A percentile compares a stretch with the other conserved stretches of the same genome.
Conservation (phyloP, 2,113 vertebrate species). For the Ceuthmochares aereus region DNA sequence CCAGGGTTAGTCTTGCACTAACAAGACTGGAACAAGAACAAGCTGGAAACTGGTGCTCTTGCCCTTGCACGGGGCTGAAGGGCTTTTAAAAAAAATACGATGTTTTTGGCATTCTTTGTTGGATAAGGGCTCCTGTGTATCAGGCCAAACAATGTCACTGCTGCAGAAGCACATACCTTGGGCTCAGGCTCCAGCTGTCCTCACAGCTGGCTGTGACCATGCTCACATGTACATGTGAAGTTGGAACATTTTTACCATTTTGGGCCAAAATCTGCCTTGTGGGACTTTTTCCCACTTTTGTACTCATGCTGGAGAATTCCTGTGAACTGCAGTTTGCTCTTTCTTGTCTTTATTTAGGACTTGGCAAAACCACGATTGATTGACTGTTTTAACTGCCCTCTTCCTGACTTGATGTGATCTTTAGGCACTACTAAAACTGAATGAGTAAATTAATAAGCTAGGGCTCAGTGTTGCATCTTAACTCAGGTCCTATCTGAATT, state of each 20-base stretch:
- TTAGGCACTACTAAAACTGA: not conserved
- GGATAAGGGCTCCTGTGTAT: not conserved
- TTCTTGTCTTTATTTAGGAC: not conserved
- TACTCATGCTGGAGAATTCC: not conserved
- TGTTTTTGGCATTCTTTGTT: not conserved
- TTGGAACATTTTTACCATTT: not conserved
- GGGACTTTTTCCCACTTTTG: not conserved
- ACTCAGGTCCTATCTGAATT: not conserved
- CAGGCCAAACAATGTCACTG: not conserved
- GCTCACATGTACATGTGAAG: not conserved
- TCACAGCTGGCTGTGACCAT: not conserved
- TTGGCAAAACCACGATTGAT: not conserved
- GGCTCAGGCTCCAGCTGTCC: not conserved
- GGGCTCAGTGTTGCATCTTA: not conserved
- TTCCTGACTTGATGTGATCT: not conserved
- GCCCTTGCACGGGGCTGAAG: not conserved
- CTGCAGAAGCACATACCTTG: not conserved
- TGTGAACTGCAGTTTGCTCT: conserved; percentile 2
- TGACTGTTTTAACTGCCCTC: not conserved
- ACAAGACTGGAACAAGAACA: not conserved
- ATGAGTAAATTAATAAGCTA: not conserved
- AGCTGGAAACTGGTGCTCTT: not conserved
- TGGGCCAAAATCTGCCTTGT: conserved; percentile 31
- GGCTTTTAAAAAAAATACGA: not conserved
- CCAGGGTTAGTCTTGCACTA: conserved; percentile 14